Percentiles rank a stretch among this genome's conserved stretches.
These are phyloP conservation scores for Trigoniulus corallinus DNA, from an alignment of 1,140 invertebrate genomes.

Conservation along the genomic window DNA sequence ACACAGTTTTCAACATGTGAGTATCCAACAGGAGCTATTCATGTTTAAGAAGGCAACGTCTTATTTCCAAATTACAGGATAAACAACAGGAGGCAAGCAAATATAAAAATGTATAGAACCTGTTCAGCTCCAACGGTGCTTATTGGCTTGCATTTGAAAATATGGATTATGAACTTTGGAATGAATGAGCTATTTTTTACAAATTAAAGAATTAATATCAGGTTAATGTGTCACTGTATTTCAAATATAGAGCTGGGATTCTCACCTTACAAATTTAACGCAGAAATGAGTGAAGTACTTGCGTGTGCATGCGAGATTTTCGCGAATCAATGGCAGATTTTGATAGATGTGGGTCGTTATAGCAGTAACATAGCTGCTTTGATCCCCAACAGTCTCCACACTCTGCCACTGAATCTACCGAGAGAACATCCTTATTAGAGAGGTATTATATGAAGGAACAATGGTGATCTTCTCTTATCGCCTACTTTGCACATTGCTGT, in stretches of 20 bases:
- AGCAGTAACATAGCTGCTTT: constrained; percentile 83
- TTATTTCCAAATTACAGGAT: too few species aligned
- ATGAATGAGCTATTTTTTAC: constrained; percentile 93
- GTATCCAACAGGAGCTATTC: constrained; percentile 74
- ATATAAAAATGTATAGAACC: constrained; percentile 12
- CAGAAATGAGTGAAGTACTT: constrained; percentile 99
- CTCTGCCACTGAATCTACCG: constrained; percentile 71
- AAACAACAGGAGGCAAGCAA: background rate
- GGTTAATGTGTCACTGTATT: background rate
- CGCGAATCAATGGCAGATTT: constrained; percentile 73
- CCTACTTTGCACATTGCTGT: constrained; percentile 75
- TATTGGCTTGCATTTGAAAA: constrained; percentile 89
- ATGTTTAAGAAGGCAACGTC: too few species aligned
- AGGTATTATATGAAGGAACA: constrained; percentile 1
- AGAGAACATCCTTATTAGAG: constrained; percentile 5
- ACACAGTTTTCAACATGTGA: constrained; percentile 88
- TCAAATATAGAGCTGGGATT: constrained; percentile 14
- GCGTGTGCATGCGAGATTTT: constrained; percentile 79
- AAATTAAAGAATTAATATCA: too few species aligned
- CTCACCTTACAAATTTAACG: constrained; percentile 78
- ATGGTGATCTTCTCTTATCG: background rate
- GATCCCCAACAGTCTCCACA: constrained; percentile 87
- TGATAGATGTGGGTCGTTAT: constrained; percentile 75
- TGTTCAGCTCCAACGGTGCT: constrained; percentile 90
- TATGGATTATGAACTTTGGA: constrained; percentile 78